phyloP scores from a whole-genome alignment of 2,888 invertebrate species.

The Macropis europaea region DNA sequence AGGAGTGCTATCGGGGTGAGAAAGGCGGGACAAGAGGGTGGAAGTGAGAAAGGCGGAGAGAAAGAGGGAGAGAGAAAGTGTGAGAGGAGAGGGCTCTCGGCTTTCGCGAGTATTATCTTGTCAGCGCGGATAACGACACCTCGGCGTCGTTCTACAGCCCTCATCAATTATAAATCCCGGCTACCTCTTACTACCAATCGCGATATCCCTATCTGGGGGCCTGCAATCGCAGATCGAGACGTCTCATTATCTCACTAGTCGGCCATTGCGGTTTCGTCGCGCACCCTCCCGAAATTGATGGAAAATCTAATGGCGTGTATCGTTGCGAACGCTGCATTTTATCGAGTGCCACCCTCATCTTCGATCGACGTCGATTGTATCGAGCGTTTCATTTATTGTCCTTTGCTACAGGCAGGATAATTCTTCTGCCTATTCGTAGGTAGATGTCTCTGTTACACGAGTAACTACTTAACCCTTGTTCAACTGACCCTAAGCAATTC shows the following conservation, averaged over 20 bases:
- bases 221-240: conserved; percentile 67
- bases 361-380: background rate
- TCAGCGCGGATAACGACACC: conserved; percentile 76
- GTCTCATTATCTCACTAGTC: conserved; percentile 67
- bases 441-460: no score
- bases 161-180: conserved; percentile 77
- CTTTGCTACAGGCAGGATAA: no score
- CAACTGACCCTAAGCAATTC: no score
- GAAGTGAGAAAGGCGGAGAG: conserved; percentile 35
- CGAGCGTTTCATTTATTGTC: no score
- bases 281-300: background rate
- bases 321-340: background rate
- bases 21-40: conserved; percentile 53
- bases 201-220: conserved; percentile 64
- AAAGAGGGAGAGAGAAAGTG: conserved; percentile 35
- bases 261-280: conserved; percentile 59
- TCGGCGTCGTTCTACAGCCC: conserved; percentile 73
- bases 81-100: conserved; percentile 56
- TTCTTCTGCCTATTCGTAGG: no score
- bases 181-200: conserved; percentile 66
- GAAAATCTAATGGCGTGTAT: conserved; percentile 3
- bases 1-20: conserved; percentile 67
- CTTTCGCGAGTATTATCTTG: conserved; percentile 76
- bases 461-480: no score
- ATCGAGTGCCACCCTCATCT: background rate